phyloP scores from a whole-genome alignment of 2,113 vertebrate genomes.

The Nesogale talazaci region DNA sequence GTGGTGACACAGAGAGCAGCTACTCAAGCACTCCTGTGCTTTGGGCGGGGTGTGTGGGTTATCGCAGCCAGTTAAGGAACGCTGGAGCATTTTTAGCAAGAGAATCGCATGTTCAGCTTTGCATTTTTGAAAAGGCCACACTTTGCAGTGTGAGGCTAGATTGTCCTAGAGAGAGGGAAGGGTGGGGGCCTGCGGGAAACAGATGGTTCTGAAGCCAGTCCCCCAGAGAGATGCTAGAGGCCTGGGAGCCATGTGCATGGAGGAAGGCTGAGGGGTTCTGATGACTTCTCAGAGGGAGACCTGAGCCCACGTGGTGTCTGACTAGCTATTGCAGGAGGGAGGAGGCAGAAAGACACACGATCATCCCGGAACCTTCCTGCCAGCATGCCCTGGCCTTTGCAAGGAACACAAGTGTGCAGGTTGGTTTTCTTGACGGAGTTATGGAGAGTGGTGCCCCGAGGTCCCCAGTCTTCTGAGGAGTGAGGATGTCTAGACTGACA shows the following conservation, averaged over 20 bases:
- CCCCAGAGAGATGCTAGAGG: neutral
- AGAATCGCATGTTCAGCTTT: constrained; percentile 35
- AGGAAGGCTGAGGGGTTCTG: neutral
- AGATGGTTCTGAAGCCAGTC: neutral
- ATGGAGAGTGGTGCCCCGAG: neutral
- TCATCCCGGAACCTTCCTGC: neutral
- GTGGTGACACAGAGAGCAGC: too few species aligned
- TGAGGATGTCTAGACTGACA: constrained; percentile 9
- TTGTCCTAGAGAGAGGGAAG: neutral
- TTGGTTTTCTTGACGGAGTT: neutral
- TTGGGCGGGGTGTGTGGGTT: neutral
- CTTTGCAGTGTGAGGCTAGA: neutral
- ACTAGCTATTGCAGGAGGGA: neutral
- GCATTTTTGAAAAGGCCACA: constrained; percentile 50
- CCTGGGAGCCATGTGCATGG: neutral
- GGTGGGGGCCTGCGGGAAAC: neutral
- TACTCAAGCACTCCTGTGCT: neutral
- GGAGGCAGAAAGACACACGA: neutral
- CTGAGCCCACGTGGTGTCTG: neutral
- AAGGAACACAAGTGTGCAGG: neutral
- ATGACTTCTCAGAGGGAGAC: neutral
- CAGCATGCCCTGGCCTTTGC: too few species aligned
- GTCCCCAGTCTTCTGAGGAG: neutral
- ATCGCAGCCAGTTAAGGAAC: constrained; percentile 32
- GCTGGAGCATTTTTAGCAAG: constrained; percentile 43